These are phyloP conservation scores for Latrodectus hesperus DNA, from an alignment of 2,888 invertebrate genomes.

Conservation along the genomic window DNA sequence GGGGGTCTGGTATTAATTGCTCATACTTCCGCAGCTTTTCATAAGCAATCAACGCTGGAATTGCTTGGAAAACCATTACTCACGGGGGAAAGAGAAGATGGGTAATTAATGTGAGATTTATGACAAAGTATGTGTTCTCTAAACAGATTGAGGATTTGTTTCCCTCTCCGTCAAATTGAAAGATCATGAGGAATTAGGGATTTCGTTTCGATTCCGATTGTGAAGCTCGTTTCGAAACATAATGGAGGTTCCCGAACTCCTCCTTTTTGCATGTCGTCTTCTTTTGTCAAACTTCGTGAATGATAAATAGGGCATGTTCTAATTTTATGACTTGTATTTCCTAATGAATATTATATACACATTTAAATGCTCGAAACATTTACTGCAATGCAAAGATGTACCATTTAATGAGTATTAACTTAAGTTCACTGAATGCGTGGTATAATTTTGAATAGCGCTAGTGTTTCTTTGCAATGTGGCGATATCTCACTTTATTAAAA, in stretches of 20 bases:
- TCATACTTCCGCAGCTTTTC: conserved; percentile 33
- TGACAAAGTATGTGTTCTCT: conserved; percentile 22
- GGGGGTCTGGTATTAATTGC: conserved; percentile 46
- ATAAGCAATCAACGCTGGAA: conserved; percentile 26
- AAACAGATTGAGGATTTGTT: conserved; percentile 6
- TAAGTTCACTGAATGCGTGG: too few relatives aligned
- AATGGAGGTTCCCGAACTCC: background rate
- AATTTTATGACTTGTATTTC: too few relatives aligned
- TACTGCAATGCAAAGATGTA: too few relatives aligned
- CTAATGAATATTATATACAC: too few relatives aligned
- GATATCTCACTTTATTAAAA: too few relatives aligned
- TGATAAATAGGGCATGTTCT: too few relatives aligned
- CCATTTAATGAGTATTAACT: too few relatives aligned
- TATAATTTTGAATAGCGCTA: too few relatives aligned
- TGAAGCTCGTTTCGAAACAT: background rate
- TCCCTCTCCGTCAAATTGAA: background rate
- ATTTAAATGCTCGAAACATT: too few relatives aligned
- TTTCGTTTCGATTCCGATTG: background rate
- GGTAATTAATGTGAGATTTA: conserved; percentile 63
- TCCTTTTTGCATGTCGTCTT: too few relatives aligned
- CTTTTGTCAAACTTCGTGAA: too few relatives aligned
- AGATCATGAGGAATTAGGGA: background rate
- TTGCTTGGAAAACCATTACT: conserved; percentile 47
- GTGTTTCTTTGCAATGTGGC: too few relatives aligned
- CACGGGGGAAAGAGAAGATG: conserved; percentile 6